Base-by-base conservation (phyloP, 2,113 vertebrate genomes). In the Platysternon megacephalum region DNA sequence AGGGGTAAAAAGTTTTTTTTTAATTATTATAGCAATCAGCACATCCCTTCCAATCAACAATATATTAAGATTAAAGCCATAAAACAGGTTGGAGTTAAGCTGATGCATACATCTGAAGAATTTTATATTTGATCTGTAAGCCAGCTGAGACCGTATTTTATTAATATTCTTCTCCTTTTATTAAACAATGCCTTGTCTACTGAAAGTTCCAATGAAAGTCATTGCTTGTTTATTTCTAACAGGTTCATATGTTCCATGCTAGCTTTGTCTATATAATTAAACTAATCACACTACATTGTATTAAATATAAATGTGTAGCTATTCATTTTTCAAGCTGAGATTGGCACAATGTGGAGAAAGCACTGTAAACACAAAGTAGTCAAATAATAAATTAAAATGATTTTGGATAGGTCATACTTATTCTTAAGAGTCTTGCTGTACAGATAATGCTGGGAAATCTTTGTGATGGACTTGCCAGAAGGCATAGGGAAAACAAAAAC, bases 271-370 rank as follows among this genome's bases (percentile, higher is more conserved):
- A 79, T 87, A 32, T 78, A 88, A 83, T 52, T 82, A 95, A 95
- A 93, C 35, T 81, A 95, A 88, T 10, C 29, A 68, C 89, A 91
- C 88, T 1, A n/a, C 0, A 32, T 86, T 46, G 76, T 61, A 87
- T 93, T 87, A 91, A 91, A 93, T 89, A 90, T 48, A 80, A 93
- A 93, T 93, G 22, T 88, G 68, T 65, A 85, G 39, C 52, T 91
- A 76, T 12, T 87, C 86, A 49, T 51, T 94, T 95, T 88, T 44
- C 52, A 91, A 83, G 80, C 61, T 92, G 65, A 88, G 1, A 79
- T 21, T 72, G 51, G 29, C 53, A 84, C 42, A 26, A 10, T 82
- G 19, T 78, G 32, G 12, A 87, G 52, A 52, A 58, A 91, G n/a
- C 14, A 26, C 89, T 89, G 52, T 7, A 0, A 89, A 90, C n/a